Conservation (phyloP, 1,140 invertebrate genomes). For the Argopecten irradians region DNA sequence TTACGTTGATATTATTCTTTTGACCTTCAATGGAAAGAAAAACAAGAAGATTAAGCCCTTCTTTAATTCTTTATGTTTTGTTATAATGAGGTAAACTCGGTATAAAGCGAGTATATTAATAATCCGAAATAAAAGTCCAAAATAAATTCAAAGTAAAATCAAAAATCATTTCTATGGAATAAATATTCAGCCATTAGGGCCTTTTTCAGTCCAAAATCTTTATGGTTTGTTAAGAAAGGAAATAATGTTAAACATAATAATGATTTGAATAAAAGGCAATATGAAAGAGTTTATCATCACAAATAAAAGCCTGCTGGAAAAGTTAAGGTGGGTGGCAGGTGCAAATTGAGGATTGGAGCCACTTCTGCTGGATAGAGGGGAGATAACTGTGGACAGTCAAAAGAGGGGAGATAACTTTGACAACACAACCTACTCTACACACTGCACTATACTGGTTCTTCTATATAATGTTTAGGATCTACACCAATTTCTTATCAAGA, state of each 20-base stretch:
- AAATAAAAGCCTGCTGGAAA: background rate
- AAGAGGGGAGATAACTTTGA: background rate
- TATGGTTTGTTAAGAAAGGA: background rate
- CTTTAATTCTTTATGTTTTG: no score
- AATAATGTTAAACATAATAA: background rate
- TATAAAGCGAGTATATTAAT: no score
- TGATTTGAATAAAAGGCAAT: background rate
- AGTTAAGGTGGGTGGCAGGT: slow-evolving; percentile 27
- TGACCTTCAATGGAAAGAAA: no score
- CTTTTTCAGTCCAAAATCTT: background rate
- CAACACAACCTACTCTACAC: background rate
- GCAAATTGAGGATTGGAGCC: slow-evolving; percentile 31
- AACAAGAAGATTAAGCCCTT: no score
- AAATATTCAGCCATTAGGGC: no score
- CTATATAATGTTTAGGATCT: background rate
- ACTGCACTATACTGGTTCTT: background rate
- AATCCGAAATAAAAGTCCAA: no score
- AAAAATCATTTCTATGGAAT: no score
- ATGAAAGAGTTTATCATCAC: slow-evolving; percentile 17
- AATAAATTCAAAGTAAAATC: no score
- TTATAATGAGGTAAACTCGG: no score
- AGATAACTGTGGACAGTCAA: slow-evolving; percentile 1
- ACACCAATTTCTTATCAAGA: no score
- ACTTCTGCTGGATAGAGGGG: slow-evolving; percentile 12
- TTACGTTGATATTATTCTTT: no score